Conservation (phyloP, 2,888 invertebrate species). For the Lepidonotus clava region DNA sequence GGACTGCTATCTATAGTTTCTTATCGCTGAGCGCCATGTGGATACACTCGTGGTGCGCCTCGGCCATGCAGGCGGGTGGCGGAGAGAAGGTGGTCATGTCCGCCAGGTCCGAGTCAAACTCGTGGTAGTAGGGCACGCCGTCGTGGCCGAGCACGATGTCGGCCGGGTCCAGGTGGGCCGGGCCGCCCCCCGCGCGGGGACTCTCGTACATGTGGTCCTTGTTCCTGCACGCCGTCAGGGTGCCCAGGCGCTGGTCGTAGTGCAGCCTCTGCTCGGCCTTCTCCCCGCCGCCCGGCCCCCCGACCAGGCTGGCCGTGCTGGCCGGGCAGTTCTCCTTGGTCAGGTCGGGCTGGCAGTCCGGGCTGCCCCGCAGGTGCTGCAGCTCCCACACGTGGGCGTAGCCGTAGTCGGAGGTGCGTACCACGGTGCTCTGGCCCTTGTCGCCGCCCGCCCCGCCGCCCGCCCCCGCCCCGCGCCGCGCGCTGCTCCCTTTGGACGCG, state of each 20-base stretch:
- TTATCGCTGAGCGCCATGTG: conserved; percentile 34
- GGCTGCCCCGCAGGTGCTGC: conserved; percentile 44
- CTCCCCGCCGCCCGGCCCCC: background rate
- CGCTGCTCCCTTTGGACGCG: conserved; percentile 1
- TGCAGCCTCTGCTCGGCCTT: background rate
- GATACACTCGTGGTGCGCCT: conserved; percentile 25
- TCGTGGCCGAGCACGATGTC: background rate
- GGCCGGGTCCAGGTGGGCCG: background rate
- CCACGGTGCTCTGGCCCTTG: background rate
- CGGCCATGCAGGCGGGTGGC: background rate
- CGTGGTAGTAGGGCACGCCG: conserved; percentile 17
- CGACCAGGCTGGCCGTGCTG: background rate
- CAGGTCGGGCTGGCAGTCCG: conserved; percentile 24
- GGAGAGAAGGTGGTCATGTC: conserved; percentile 25
- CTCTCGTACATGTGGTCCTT: conserved; percentile 45
- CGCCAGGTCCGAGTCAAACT: conserved; percentile 25
- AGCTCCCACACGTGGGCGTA: conserved; percentile 53
- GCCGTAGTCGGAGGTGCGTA: conserved; percentile 45
- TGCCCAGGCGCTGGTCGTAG: conserved; percentile 34
- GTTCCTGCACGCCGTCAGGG: conserved; percentile 9
- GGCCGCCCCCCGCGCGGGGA: background rate
- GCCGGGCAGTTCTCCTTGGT: conserved; percentile 29
- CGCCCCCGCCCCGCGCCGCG: background rate
- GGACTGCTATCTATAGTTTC: background rate
- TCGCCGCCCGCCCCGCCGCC: background rate